Conservation (phyloP, 1,140 invertebrate genomes). For the Euura saliciscinereae region DNA sequence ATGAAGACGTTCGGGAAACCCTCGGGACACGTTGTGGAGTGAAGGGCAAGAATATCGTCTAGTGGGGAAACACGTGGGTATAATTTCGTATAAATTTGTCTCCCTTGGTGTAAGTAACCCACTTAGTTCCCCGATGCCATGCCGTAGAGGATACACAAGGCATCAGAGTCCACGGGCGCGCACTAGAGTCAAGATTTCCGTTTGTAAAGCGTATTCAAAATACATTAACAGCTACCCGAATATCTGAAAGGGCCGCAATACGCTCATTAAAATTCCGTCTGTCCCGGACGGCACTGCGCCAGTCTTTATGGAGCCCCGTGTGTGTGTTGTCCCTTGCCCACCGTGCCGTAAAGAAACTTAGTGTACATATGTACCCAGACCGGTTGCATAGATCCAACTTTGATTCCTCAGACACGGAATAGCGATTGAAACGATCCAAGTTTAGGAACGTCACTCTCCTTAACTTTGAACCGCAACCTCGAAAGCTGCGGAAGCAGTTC, state of each 20-base stretch:
- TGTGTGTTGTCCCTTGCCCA: background rate
- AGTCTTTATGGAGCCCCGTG: background rate
- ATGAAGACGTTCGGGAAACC: background rate
- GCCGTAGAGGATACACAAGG: background rate
- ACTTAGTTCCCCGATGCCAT: background rate
- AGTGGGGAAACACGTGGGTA: background rate
- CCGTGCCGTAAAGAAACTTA: background rate
- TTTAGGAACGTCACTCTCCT: too few species aligned
- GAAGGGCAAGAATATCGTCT: background rate
- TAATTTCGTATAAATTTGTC: conserved; percentile 7
- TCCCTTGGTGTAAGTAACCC: conserved; percentile 6
- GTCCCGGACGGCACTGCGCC: conserved; percentile 14
- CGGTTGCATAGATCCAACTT: background rate
- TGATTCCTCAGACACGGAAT: too few species aligned
- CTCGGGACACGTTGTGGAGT: background rate
- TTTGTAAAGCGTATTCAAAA: conserved; percentile 3
- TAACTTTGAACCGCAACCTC: too few species aligned
- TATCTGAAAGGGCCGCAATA: background rate
- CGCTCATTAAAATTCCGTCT: conserved; percentile 46
- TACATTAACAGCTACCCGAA: conserved; percentile 7
- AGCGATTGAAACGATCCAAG: too few species aligned
- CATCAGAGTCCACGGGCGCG: background rate
- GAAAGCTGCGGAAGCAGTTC: too few species aligned
- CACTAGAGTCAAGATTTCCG: background rate
- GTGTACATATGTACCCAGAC: background rate